Evolutionary conservation across 2,888 invertebrate genomes (phyloP).

Genomic region (Stegophylla sp.): DNA sequence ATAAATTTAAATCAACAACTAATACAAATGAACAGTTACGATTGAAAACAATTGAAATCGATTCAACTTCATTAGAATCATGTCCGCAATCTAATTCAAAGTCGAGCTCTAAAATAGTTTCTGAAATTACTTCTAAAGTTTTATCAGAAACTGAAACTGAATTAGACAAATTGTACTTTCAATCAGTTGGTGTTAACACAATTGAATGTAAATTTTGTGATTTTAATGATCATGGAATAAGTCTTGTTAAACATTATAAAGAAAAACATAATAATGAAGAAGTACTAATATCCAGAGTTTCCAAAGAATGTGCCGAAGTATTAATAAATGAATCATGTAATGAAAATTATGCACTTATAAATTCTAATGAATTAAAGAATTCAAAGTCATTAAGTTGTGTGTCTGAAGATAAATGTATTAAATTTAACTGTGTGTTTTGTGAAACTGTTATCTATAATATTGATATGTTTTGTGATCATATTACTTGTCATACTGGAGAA

Average conservation of each 20-base stretch:
- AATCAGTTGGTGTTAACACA: neutral
- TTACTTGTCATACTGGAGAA: conserved; percentile 80
- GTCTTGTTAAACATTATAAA: conserved; percentile 45
- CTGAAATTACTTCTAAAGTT: neutral
- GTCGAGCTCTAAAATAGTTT: neutral
- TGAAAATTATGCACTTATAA: conserved; percentile 2
- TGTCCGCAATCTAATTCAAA: neutral
- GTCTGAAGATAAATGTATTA: neutral
- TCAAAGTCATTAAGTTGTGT: neutral
- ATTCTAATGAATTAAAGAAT: neutral
- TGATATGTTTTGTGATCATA: conserved; percentile 73
- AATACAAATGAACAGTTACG: neutral
- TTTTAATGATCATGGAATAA: conserved; percentile 2
- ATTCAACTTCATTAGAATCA: neutral
- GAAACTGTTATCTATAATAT: conserved; percentile 38
- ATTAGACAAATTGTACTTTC: conserved; percentile 46
- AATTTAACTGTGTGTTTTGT: conserved; percentile 60
- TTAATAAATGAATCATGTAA: conserved; percentile 30
- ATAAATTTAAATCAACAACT: neutral
- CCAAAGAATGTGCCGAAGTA: conserved; percentile 19
- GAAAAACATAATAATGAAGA: conserved; percentile 16
- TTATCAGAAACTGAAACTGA: neutral
- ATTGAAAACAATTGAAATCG: too few relatives aligned
- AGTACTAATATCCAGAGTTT: conserved; percentile 37
- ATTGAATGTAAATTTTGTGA: conserved; percentile 52